Evolutionary conservation across 1,140 invertebrate species (phyloP).

Genomic region (Leptinotarsa lineolata): DNA sequence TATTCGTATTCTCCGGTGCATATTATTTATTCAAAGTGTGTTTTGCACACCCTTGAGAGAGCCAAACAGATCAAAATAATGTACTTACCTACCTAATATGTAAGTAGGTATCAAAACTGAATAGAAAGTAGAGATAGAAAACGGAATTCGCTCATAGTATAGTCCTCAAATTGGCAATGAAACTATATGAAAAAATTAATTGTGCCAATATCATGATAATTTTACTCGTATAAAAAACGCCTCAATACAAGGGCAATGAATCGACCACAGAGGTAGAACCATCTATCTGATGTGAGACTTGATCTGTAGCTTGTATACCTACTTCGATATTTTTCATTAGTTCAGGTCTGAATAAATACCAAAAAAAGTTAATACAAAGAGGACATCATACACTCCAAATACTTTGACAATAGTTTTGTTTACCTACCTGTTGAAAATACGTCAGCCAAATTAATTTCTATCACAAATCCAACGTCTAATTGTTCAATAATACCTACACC

Average conservation of each 20-base stretch:
- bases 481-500: background rate
- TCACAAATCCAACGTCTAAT: background rate
- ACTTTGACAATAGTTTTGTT: background rate
- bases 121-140: background rate
- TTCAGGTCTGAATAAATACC: no score
- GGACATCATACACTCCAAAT: no score
- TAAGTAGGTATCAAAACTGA: background rate
- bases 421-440: background rate
- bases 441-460: background rate
- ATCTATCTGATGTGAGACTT: no score
- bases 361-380: no score
- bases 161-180: background rate
- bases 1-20: slow-evolving; percentile 1
- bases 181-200: no score
- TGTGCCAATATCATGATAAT: no score
- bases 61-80: background rate
- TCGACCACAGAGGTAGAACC: no score
- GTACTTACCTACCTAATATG: background rate
- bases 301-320: no score
- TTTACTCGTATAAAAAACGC: no score
- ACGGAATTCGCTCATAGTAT: background rate
- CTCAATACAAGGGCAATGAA: no score
- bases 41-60: background rate
- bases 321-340: no score
- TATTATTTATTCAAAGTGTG: background rate